A percentile compares a stretch with the other conserved stretches of the same genome.
Evolutionary conservation across 2,113 vertebrate species (phyloP).

Genomic region (Neolamprologus toae): DNA sequence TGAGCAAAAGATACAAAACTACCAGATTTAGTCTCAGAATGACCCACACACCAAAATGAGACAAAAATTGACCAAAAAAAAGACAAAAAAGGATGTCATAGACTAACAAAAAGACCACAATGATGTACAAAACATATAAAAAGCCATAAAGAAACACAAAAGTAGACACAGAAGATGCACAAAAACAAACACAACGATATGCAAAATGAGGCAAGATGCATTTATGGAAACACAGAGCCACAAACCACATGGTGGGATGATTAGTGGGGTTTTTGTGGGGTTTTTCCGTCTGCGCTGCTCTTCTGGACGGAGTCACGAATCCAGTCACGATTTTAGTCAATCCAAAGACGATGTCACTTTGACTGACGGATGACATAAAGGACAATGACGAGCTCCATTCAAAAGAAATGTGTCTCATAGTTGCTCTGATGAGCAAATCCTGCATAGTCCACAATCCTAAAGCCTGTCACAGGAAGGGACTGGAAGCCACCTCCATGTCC

Average conservation of each 20-base stretch:
- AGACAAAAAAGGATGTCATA: not conserved
- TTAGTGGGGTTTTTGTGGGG: not conserved
- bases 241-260: not conserved
- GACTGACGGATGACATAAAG: not conserved
- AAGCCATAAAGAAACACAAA: not conserved
- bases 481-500: not conserved
- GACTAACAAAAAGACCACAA: not conserved
- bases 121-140: not conserved
- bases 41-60: not conserved
- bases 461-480: not conserved
- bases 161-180: not conserved
- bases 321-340: not conserved
- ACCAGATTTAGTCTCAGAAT: not conserved
- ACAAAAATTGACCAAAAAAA: not conserved
- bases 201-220: not conserved
- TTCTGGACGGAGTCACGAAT: not conserved
- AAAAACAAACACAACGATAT: not conserved
- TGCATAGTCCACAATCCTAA: not conserved
- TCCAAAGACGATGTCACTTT: not conserved
- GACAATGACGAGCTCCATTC: not conserved
- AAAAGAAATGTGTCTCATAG: not conserved
- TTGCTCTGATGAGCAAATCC: not conserved
- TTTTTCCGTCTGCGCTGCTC: not conserved
- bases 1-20: not conserved
- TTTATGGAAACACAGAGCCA: not conserved